A percentile compares a stretch with the other conserved stretches of the same genome.
Evolutionary conservation across 2,888 invertebrate genomes (phyloP).

Genomic region (Lydus trimaculatus): DNA sequence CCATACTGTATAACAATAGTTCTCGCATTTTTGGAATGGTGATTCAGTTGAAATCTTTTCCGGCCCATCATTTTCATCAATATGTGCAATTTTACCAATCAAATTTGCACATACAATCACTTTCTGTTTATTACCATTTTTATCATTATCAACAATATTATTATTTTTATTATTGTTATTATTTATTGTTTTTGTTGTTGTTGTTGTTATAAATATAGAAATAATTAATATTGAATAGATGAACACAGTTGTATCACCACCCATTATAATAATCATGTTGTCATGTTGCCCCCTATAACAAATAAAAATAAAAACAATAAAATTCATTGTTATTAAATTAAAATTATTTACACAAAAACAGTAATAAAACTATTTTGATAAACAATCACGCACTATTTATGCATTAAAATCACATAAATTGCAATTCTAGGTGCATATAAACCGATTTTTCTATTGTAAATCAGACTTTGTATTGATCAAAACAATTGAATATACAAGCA

Average conservation of each 20-base stretch:
- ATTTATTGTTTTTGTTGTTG: neutral
- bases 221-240: neutral
- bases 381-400: neutral
- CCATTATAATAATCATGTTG: slow-evolving; percentile 6
- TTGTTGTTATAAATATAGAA: neutral
- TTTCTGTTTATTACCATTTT: neutral
- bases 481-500: neutral
- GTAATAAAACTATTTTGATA: neutral
- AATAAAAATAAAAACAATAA: neutral
- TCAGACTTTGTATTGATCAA: slow-evolving; percentile 15
- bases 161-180: neutral
- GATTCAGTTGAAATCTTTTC: slow-evolving; percentile 51
- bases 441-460: neutral
- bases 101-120: slow-evolving; percentile 49
- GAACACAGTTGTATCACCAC: neutral
- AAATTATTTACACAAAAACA: neutral
- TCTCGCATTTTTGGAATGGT: slow-evolving; percentile 64
- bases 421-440: neutral
- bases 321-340: too few species aligned
- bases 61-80: slow-evolving; percentile 47
- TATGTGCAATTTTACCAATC: slow-evolving; percentile 46
- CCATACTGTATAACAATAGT: slow-evolving; percentile 78
- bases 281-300: slow-evolving; percentile 1
- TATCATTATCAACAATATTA: neutral
- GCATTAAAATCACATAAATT: neutral